Evolutionary conservation across 1,140 invertebrate genomes (phyloP), one percentile per base, ranked within the genome.

Genomic region (Zaprionus vittiger): DNA sequence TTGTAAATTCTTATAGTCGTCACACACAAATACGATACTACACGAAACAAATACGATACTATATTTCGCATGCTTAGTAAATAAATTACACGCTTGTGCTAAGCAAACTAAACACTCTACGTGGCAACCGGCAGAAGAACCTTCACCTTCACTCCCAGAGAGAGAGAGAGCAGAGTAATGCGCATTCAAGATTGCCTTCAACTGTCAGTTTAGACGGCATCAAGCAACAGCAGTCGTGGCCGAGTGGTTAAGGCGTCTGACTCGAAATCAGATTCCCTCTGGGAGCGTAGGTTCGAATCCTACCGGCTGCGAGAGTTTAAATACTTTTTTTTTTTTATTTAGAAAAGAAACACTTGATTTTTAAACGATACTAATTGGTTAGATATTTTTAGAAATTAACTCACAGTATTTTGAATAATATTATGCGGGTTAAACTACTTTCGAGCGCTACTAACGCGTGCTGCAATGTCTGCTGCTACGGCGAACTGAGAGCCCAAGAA

Each of bases 201-300:
- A 70, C 31, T 71, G 9, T 14, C 41, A 34, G 24, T 75, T 75
- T 64, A 41, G 54, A 20, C 60, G 12, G 17, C 0, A 2, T 1
- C 14, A 14, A 1, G 0, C 24, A 63, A 75, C 54, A 64, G 54
- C 38, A 72, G 44, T 76, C 62, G 73, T 96, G 95, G 96, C 96
- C 95, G 95, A 96, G 95, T 95, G 96, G 96, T 96, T 96, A 96
- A 96, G 96, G 96, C 95, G 95, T 96, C 95, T 96, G 95, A 96
- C 95, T 96, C 95, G 95, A 96, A 96, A 96, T 96, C 95, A 96
- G 95, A 96, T 96, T 96, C 95, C 95, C 95, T 96, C 95, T 96
- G 95, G 95, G 95, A 96, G 96, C 96, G 95, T 96, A 96, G 95
- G 95, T 96, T 96, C 96, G 95, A 96, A 95, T 96, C 96, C 96